phyloP scores from a whole-genome alignment of 2,888 invertebrate species.

The Myopa testacea region DNA sequence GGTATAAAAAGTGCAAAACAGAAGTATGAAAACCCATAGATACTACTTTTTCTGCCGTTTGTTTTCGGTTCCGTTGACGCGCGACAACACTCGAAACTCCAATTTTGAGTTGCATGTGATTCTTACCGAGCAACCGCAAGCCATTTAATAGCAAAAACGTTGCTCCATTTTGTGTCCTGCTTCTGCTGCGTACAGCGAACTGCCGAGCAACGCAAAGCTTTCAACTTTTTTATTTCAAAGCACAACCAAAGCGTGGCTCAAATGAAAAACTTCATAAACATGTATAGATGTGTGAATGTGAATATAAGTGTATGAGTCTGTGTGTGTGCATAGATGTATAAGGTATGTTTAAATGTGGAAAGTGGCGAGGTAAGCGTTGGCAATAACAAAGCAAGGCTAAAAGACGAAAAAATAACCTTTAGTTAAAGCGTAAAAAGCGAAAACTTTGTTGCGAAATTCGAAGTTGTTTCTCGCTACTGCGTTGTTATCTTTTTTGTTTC shows the following conservation, averaged over 20 bases:
- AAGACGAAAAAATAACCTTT: not conserved
- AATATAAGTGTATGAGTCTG: not conserved
- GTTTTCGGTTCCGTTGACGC: not conserved
- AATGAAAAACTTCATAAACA: not conserved
- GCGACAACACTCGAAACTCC: not conserved
- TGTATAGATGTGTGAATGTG: not conserved
- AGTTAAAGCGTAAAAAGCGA: not conserved
- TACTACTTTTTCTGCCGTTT: not conserved
- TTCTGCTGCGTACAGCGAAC: not conserved
- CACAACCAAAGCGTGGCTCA: not conserved
- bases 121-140: not conserved
- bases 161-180: not conserved
- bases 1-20: not conserved
- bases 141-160: not conserved
- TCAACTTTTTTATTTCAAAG: not conserved
- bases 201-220: not conserved
- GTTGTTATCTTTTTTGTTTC: not conserved
- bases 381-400: conserved; percentile 1
- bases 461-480: not conserved
- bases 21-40: not conserved
- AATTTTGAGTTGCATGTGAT: not conserved
- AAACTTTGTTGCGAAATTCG: conserved; percentile 31
- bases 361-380: not conserved
- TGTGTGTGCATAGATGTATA: not conserved
- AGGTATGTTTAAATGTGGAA: not conserved